A percentile compares a stretch with the other conserved stretches of the same genome.
phyloP scores from a whole-genome alignment of 1,140 invertebrate species.

The Antheraea mylitta region DNA sequence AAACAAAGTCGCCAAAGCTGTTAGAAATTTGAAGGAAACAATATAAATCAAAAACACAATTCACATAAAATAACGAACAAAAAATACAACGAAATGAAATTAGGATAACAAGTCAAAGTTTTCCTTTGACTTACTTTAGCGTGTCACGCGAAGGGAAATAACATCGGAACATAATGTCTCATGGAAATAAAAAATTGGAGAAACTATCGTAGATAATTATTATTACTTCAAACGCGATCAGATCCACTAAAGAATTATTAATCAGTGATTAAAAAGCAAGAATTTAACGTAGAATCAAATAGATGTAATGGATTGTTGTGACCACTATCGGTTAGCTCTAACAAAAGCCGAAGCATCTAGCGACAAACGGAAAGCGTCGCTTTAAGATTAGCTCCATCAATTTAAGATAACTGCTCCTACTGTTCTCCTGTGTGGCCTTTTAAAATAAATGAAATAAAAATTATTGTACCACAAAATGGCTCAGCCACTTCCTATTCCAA shows the following conservation, averaged over 20 bases:
- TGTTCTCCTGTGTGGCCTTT: slow-evolving; percentile 51
- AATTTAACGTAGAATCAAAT: slow-evolving; percentile 8
- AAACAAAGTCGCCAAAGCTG: background rate
- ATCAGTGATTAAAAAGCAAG: slow-evolving; percentile 2
- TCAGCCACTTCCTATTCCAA: background rate
- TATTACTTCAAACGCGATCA: slow-evolving; percentile 3
- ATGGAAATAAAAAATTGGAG: slow-evolving; percentile 34
- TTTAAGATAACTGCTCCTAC: slow-evolving; percentile 57
- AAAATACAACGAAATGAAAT: slow-evolving; percentile 59
- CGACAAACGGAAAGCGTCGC: slow-evolving; percentile 45
- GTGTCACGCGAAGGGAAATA: slow-evolving; percentile 54
- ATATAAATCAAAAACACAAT: slow-evolving; percentile 55
- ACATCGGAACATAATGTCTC: slow-evolving; percentile 47
- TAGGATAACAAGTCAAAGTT: slow-evolving; percentile 62
- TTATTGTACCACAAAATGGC: background rate
- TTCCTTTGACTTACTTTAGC: slow-evolving; percentile 54
- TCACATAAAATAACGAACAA: slow-evolving; percentile 48
- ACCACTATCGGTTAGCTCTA: slow-evolving; percentile 31
- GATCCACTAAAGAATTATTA: slow-evolving; percentile 14
- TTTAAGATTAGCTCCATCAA: slow-evolving; percentile 62
- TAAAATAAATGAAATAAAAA: background rate
- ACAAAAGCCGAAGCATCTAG: slow-evolving; percentile 38
- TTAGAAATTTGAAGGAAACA: background rate
- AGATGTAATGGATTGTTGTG: slow-evolving; percentile 31
- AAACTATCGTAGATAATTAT: slow-evolving; percentile 8